Evolutionary conservation across 2,113 vertebrate species (phyloP), one percentile per base, ranked within the genome.

Genomic region (Leptobrachium ailaonicum): DNA sequence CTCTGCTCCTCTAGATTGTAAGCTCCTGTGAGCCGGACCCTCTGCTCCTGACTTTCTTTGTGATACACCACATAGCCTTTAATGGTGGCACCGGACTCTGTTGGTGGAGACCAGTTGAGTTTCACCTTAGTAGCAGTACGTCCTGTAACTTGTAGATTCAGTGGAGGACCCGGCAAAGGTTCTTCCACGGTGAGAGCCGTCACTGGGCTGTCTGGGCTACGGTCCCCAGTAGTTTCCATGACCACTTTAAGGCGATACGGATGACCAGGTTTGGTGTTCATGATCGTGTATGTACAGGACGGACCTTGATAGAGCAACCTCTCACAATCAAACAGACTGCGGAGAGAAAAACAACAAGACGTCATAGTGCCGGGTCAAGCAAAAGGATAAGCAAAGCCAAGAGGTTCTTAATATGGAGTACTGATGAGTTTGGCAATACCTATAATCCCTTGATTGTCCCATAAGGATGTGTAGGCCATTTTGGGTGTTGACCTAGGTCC

Each of bases 91-190:
- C 72, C 11, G 13, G 67, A 54, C 6, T 73, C 76, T 0, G 72
- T 50, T 2, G 87, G 87, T 3, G 82, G 85, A 1, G 43, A 73
- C 88, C 88, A 88, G 13, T 82, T 77, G 63, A 89, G 63, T 41
- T 66, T 83, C n/a, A 86, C 76, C 66, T 86, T 83, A 3, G 85
- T 87, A 0, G 85, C 58, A 6, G 84, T 88, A 64, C 84, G 87
- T 32, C 83, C 82, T 41, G 81, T 82, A n/a, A 86, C 83, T 10
- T 82, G 70, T 8, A 88, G 82, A 12, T 85, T 77, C 60, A 42
- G 50, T 12, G 87, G 86, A 13, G 80, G 76, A 10, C 83, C 60
- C 2, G 84, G 77, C 63, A 68, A 66, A 0, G 78, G 42, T 14
- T 79, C 81, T 6, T 63, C 72, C 56, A 86, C 44, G 2, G 62